Evolutionary conservation across 1,140 invertebrate species (phyloP), one percentile per base, ranked within the genome.

Genomic region (Drosophila gunungcola): DNA sequence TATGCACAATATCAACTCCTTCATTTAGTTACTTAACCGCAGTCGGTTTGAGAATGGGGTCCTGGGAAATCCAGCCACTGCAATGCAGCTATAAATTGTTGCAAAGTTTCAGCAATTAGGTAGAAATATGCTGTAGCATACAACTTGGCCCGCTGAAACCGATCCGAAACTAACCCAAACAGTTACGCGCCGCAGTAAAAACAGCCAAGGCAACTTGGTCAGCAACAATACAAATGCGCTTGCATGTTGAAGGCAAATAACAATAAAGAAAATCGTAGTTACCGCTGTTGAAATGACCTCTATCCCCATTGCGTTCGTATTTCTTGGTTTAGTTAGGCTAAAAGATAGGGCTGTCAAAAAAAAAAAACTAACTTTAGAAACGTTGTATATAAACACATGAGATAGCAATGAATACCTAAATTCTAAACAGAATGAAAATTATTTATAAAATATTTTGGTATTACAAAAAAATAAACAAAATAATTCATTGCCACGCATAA

Each of bases 71-170:
- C 65, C 41, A 55, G 53, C 76, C 80, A 89, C 83, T 83, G 84
- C 84, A 88, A 80, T 88, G 83, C 84, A 88, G 83, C 76, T 80
- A 83, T 89, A 88, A 83, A 83, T 89, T 89, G 79, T 89, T 89
- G 49, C 80, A 83, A 88, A 88, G 63, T 88, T 88, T 79, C 55
- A 69, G 75, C 84, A 86, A 86, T 86, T 86, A 89, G 72, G 58
- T 79, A 60, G 58, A 86, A 88, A 86, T 88, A 88, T 86, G 79
- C 69, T 88, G 83, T 76, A 21, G 16, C 16, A 21, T 21, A 64
- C 78, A 81, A 82, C 55, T 77, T 55, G 42, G 57, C 55, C 67
- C 56, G 49, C 11, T 58, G 56, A 49, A 73, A 61, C 73, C 57
- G 57, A 48, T 64, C 41, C 55, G 60, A 42, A 63, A 55, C 39